Evolutionary conservation across 2,113 vertebrate species (phyloP), one percentile per base, ranked within the genome.

Genomic region (Plecturocebus donacophilus): DNA sequence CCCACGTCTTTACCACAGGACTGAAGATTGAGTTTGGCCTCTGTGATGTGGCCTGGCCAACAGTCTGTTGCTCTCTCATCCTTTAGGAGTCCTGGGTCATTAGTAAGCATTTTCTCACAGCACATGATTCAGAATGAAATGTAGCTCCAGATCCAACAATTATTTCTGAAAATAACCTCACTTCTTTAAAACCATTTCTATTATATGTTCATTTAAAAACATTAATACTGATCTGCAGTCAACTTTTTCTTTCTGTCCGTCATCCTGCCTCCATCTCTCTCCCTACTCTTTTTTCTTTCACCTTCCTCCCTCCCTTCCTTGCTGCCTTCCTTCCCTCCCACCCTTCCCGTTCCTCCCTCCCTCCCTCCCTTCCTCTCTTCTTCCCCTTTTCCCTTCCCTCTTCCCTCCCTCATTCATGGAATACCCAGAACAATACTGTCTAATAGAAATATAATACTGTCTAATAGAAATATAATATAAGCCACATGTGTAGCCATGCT

Each of bases 91-190:
- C 70, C 54, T 94, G 68, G 30, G 11, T 94, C 87, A 87, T 87
- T 40, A 77, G 82, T 90, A 66, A 96, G 80, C 70, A 73, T 97
- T 96, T 98, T 97, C 87, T 96, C 95, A 64, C 32, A 92, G 83
- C 64, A 87, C 2, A 68, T 97, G 94, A 90, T 81, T 97, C 97
- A 95, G 81, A 96, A 47, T 90, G 58, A 84, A 96, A 66, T 40
- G 70, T 25, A 93, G 95, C 61, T 84, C 68, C 81, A 90, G 82
- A 87, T 89, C 52, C 38, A 56, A 45, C 95, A 76, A 9, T 58
- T 82, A 32, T 91, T 97, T 97, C 52, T 86, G 20, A 89, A 95
- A 92, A 61, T 12, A 56, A 38, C 17, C 49, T 91, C 58, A 21
- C 20, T 90, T 61, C 20, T 80, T 97, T 75, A 47, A 47, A 87